Evolutionary conservation across 2,888 invertebrate species (phyloP), one percentile per base, ranked within the genome.

Genomic region (Junonia oenone): DNA sequence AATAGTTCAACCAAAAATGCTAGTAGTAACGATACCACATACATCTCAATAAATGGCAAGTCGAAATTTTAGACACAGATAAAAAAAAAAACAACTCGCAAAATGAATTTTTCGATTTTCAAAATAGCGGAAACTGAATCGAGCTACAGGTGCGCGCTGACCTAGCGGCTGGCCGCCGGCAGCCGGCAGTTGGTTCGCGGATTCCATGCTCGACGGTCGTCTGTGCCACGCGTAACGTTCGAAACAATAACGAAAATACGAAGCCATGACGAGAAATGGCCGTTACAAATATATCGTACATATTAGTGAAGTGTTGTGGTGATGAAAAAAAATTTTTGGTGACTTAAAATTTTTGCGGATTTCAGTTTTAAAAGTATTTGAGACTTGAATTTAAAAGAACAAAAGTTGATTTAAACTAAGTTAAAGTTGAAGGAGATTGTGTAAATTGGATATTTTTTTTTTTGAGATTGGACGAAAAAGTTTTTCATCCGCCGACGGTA

Each of bases 81-180:
- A n/a, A n/a, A n/a, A n/a, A n/a, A n/a, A n/a, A n/a, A n/a, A n/a
- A n/a, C n/a, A n/a, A n/a, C n/a, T n/a, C n/a, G n/a, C n/a, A n/a
- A n/a, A n/a, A n/a, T n/a, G n/a, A n/a, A n/a, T n/a, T n/a, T n/a
- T n/a, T n/a, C n/a, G n/a, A 40, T 50, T 50, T 50, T 50, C 40
- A 40, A 40, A 50, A 50, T 50, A 31, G 27, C 19, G 26, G 19
- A 29, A 14, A 48, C 38, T 27, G 45, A 31, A 14, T 13, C 13
- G 46, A 59, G 61, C 64, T 61, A 67, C 67, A 67, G 67, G 67
- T 67, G 67, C 64, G 64, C 63, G 62, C 55, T 59, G 59, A 40
- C 35, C 55, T 43, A 47, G 33, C 56, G 14, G 51, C 14, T 46
- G 43, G 35, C 43, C 37, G 13, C 47, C 49, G 48, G 13, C 33